A percentile compares a stretch with the other conserved stretches of the same genome.
Evolutionary conservation across 2,888 invertebrate genomes (phyloP).

Genomic region (Drosophila nigricruria): DNA sequence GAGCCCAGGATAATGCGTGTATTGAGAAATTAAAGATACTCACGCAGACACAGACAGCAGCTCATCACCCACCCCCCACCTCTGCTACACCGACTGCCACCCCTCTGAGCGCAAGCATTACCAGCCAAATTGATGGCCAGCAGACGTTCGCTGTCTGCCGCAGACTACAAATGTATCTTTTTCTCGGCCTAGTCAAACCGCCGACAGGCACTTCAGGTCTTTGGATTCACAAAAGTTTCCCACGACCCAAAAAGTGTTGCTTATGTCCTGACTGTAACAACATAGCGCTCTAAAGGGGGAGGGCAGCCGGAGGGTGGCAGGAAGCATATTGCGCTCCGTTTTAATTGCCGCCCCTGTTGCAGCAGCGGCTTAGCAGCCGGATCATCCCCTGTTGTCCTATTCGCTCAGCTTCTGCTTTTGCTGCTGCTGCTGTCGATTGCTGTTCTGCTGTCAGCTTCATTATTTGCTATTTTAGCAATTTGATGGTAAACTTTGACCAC

Average conservation of each 20-base stretch:
- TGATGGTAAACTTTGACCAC: slow-evolving; percentile 75
- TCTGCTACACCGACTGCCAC: slow-evolving; percentile 6
- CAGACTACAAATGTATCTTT: slow-evolving; percentile 77
- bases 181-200: slow-evolving; percentile 64
- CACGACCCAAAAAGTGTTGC: slow-evolving; percentile 80
- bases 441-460: slow-evolving; percentile 71
- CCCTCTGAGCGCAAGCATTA: slow-evolving; percentile 36
- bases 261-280: slow-evolving; percentile 77
- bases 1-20: slow-evolving; percentile 62
- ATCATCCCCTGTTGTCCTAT: slow-evolving; percentile 70
- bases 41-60: slow-evolving; percentile 57
- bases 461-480: slow-evolving; percentile 83
- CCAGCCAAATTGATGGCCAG: slow-evolving; percentile 75
- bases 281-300: slow-evolving; percentile 18
- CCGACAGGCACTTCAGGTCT: slow-evolving; percentile 68
- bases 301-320: slow-evolving; percentile 13
- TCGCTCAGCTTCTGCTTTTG: slow-evolving; percentile 5
- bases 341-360: slow-evolving; percentile 76
- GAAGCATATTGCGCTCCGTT: slow-evolving; percentile 58
- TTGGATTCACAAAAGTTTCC: slow-evolving; percentile 57
- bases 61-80: slow-evolving; percentile 8
- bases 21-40: slow-evolving; percentile 81
- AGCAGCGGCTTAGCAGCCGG: slow-evolving; percentile 69
- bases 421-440: not conserved
- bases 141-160: slow-evolving; percentile 74